Percentiles rank a stretch among this genome's conserved stretches.
These are phyloP conservation scores for Lepidothrix coronata DNA, from an alignment of 2,113 vertebrate species.

Conservation along the genomic window DNA sequence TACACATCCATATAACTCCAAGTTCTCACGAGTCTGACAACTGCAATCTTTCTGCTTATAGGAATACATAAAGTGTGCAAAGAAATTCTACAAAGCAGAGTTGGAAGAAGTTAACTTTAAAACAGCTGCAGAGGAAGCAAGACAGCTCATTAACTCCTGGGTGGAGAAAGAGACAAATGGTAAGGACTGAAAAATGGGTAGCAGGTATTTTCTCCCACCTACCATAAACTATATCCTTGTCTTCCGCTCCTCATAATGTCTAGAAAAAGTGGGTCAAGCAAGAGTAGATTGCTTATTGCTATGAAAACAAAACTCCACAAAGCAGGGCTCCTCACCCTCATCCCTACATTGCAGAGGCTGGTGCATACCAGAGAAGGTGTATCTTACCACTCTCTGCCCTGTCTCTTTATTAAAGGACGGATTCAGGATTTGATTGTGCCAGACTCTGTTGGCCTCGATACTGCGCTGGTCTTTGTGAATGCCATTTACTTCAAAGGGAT, in stretches of 20 bases:
- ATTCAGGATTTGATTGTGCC: conserved; percentile 78
- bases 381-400: not conserved
- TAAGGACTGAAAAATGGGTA: conserved; percentile 25
- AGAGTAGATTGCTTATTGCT: not conserved
- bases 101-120: conserved; percentile 66
- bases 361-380: not conserved
- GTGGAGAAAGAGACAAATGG: conserved; percentile 72
- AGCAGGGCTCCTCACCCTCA: not conserved
- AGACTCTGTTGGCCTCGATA: conserved; percentile 61
- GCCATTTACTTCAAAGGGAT: conserved; percentile 28
- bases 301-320: not conserved
- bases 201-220: not conserved
- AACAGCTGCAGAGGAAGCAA: conserved; percentile 59
- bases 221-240: not conserved
- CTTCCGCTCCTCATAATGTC: not conserved
- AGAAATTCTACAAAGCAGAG: conserved; percentile 63
- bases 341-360: not conserved
- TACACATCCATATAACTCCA: not conserved
- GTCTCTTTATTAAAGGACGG: conserved; percentile 66
- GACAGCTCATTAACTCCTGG: conserved; percentile 73
- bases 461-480: conserved; percentile 74
- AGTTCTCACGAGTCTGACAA: not conserved
- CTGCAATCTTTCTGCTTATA: conserved; percentile 16
- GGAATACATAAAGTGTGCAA: conserved; percentile 61
- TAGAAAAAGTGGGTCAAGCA: not conserved